Percentiles rank a stretch among this genome's conserved stretches.
Evolutionary conservation across 2,888 invertebrate genomes (phyloP).

Genomic region (Microdon myrmicae): DNA sequence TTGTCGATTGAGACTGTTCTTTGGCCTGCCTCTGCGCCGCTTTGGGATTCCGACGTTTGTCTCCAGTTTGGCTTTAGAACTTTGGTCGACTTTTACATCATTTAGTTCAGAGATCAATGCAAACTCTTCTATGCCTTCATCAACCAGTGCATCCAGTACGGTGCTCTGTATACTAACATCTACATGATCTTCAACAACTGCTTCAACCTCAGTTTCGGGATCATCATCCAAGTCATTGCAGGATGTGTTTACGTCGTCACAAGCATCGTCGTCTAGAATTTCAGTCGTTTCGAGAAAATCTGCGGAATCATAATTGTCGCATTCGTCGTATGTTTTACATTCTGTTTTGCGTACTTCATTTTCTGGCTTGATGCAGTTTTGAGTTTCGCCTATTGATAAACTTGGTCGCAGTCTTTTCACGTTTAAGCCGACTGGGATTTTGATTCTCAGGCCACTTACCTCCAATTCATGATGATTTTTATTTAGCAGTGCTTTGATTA

Average conservation of each 20-base stretch:
- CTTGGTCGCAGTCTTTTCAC: conserved; percentile 54
- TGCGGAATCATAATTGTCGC: conserved; percentile 23
- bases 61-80: not conserved
- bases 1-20: conserved; percentile 1
- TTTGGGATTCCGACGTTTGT: conserved; percentile 9
- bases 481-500: conserved; percentile 58
- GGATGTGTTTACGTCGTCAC: conserved; percentile 9
- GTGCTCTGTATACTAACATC: not conserved
- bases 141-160: conserved; percentile 15
- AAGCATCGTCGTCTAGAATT: conserved; percentile 22
- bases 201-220: not conserved
- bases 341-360: not conserved
- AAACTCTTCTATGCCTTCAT: conserved; percentile 33
- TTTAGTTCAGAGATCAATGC: conserved; percentile 18
- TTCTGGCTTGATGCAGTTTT: not conserved
- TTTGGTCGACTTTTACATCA: not conserved
- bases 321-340: conserved; percentile 20
- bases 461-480: conserved; percentile 37
- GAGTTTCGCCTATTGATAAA: not conserved
- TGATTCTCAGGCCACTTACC: conserved; percentile 53
- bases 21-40: conserved; percentile 45
- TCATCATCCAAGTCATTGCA: not conserved
- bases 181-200: conserved; percentile 10
- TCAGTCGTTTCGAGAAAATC: conserved; percentile 23
- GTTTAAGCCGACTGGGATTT: conserved; percentile 57